Evolutionary conservation across 2,113 vertebrate genomes (phyloP).

Genomic region (Ceyx cyanopectus): DNA sequence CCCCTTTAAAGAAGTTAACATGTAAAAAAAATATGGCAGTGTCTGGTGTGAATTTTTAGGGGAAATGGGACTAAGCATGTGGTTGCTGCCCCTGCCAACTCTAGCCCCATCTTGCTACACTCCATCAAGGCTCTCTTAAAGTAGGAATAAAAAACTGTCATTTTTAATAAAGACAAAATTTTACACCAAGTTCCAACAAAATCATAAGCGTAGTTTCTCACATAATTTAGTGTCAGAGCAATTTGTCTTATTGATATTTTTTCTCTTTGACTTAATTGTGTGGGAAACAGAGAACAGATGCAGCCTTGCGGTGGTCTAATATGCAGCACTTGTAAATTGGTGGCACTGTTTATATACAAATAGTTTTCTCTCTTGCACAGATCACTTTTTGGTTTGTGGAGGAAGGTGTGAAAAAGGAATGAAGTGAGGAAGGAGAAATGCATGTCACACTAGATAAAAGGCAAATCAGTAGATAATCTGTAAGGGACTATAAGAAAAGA

Average conservation of each 20-base stretch:
- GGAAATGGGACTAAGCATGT: neutral
- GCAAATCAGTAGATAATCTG: neutral
- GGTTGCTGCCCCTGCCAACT: neutral
- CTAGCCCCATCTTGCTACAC: neutral
- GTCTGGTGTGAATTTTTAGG: neutral
- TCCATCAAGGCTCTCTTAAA: neutral
- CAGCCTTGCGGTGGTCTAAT: neutral
- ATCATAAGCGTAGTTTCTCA: neutral
- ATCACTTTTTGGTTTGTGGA: neutral
- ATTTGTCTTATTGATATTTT: slow-evolving; percentile 37
- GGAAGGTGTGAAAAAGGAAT: neutral
- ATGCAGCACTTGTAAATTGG: neutral
- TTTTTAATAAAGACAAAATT: neutral
- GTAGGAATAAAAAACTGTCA: neutral
- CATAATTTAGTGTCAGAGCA: neutral
- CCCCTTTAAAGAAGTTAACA: neutral
- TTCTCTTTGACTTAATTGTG: slow-evolving; percentile 21
- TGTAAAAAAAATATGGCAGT: neutral
- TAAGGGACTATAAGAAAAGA: neutral
- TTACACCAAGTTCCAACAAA: neutral
- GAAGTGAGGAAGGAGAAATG: neutral
- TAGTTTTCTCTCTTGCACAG: neutral
- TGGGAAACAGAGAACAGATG: slow-evolving; percentile 52
- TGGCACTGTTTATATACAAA: neutral
- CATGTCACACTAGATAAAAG: neutral